Conservation (phyloP, 2,797 vertebrate genomes). For the Acanthopagrus latus region DNA sequence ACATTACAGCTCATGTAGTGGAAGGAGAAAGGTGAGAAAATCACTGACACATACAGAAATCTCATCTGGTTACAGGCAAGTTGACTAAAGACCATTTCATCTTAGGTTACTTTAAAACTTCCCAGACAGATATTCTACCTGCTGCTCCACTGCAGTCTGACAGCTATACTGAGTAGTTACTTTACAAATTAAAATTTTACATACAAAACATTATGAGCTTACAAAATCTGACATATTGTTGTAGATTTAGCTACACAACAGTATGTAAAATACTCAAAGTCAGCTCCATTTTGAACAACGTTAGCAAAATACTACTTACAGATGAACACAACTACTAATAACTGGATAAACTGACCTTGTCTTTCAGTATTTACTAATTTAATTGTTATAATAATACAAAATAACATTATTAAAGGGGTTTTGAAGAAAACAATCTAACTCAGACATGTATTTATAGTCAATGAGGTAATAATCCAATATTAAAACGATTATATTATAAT, state of each 20-base stretch:
- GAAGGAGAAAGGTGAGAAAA: conserved; percentile 47
- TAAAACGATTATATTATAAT: too few species aligned
- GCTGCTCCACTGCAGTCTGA: background rate
- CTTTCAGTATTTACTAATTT: too few species aligned
- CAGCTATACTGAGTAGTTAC: background rate
- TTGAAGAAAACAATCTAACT: too few species aligned
- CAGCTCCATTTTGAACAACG: background rate
- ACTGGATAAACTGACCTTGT: background rate
- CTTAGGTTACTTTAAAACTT: background rate
- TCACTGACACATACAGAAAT: conserved; percentile 35
- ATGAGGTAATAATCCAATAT: too few species aligned
- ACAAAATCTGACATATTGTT: background rate
- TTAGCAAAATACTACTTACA: background rate
- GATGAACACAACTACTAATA: background rate
- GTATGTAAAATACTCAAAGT: background rate
- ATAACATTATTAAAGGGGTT: too few species aligned
- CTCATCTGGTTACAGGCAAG: background rate
- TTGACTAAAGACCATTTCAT: background rate
- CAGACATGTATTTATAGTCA: too few species aligned
- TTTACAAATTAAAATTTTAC: background rate
- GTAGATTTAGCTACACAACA: background rate
- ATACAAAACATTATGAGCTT: background rate
- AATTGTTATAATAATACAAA: too few species aligned
- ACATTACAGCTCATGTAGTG: conserved; percentile 29
- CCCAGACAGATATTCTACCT: background rate